Evolutionary conservation across 2,888 invertebrate species (phyloP).

Genomic region (Caenorhabditis japonica): DNA sequence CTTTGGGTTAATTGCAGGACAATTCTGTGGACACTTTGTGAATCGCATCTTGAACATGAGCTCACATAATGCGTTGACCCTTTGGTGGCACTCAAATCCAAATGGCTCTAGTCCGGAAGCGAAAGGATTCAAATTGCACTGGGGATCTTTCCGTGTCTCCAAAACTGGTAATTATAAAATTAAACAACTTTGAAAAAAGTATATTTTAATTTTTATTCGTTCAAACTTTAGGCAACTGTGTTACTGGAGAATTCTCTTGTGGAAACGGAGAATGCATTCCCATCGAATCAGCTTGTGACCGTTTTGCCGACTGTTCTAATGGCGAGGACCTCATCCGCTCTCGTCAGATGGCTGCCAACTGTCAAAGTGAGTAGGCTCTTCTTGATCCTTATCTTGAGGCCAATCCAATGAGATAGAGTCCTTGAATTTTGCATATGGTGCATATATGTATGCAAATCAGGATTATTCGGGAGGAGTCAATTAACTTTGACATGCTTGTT

Average conservation of each 20-base stretch:
- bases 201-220: too few species aligned
- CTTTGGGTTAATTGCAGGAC: constrained; percentile 55
- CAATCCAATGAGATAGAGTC: not conserved
- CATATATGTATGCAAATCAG: constrained; percentile 20
- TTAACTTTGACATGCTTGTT: constrained; percentile 25
- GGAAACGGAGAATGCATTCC: constrained; percentile 66
- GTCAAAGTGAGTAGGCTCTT: constrained; percentile 57
- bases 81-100: constrained; percentile 67
- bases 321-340: constrained; percentile 58
- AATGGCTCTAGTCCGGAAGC: constrained; percentile 35
- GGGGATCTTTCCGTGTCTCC: constrained; percentile 58
- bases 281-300: constrained; percentile 61
- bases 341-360: constrained; percentile 58
- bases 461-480: constrained; percentile 12
- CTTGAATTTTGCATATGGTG: constrained; percentile 37
- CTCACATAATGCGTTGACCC: constrained; percentile 64
- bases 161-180: constrained; percentile 42
- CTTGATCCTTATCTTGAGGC: constrained; percentile 38
- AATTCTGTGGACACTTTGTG: constrained; percentile 62
- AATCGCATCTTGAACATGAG: constrained; percentile 57
- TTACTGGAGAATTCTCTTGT: constrained; percentile 61
- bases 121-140: constrained; percentile 64
- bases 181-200: too few species aligned
- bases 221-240: constrained; percentile 48
- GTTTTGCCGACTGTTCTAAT: constrained; percentile 63